Percentiles rank a stretch among this genome's conserved stretches.
These are phyloP conservation scores for Psilanteris sp. DNA, from an alignment of 1,140 invertebrate species.

Conservation along the genomic window DNA sequence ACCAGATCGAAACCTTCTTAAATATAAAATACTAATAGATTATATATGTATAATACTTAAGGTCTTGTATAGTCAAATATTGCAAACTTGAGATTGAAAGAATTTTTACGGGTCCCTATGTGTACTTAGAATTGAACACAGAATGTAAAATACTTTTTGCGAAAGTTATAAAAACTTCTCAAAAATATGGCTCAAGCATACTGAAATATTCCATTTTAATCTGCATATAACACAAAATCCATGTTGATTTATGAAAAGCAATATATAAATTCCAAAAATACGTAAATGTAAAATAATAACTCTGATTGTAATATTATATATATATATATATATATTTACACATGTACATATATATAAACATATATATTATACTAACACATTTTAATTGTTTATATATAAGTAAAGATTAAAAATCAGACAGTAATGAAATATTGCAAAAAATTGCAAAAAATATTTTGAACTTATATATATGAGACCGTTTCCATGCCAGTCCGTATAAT, in stretches of 20 bases:
- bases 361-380: too few relatives aligned
- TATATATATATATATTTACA: too few relatives aligned
- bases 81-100: slow-evolving; percentile 45
- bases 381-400: too few relatives aligned
- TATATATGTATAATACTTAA: slow-evolving; percentile 59
- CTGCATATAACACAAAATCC: not conserved
- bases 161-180: not conserved
- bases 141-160: slow-evolving; percentile 28
- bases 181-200: not conserved
- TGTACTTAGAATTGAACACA: slow-evolving; percentile 28
- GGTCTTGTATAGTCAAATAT: slow-evolving; percentile 61
- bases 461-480: slow-evolving; percentile 41
- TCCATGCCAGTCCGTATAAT: slow-evolving; percentile 37
- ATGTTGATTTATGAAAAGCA: too few relatives aligned
- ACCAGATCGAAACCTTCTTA: slow-evolving; percentile 58
- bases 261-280: too few relatives aligned
- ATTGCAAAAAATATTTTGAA: too few relatives aligned
- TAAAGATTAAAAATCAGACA: too few relatives aligned
- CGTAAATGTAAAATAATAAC: too few relatives aligned
- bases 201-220: slow-evolving; percentile 1
- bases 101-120: slow-evolving; percentile 5
- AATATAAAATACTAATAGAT: slow-evolving; percentile 62
- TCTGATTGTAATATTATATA: too few relatives aligned
- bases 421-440: slow-evolving; percentile 9
- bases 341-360: too few relatives aligned